Percentiles rank a stretch among this genome's conserved stretches.
These are phyloP conservation scores for Pseudomyrmex gracilis DNA, from an alignment of 1,140 invertebrate species.

Conservation along the genomic window DNA sequence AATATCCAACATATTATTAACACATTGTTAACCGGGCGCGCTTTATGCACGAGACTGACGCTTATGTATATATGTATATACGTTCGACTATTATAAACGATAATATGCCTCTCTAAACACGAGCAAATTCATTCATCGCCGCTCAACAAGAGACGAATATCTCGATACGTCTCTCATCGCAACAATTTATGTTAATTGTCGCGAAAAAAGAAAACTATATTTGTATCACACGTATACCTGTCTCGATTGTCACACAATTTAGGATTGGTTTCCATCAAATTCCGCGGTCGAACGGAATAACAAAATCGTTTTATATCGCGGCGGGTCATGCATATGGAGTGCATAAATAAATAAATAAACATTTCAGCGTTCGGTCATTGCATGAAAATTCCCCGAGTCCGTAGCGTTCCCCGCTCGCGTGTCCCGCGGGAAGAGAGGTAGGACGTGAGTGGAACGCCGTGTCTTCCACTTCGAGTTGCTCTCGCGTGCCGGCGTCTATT, in stretches of 20 bases:
- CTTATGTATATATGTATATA: no score
- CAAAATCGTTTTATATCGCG: slow-evolving; percentile 53
- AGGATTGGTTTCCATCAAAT: slow-evolving; percentile 54
- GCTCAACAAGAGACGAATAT: no score
- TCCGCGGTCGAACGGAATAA: slow-evolving; percentile 2
- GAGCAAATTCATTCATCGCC: no score
- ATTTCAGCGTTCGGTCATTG: slow-evolving; percentile 34
- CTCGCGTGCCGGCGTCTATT: slow-evolving; percentile 76
- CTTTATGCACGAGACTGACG: no score
- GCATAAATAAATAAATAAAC: slow-evolving; percentile 71
- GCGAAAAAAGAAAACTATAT: background rate
- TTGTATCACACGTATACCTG: no score
- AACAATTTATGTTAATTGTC: background rate
- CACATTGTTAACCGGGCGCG: no score
- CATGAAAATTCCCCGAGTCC: slow-evolving; percentile 50
- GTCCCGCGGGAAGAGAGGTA: slow-evolving; percentile 10
- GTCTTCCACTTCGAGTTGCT: slow-evolving; percentile 65
- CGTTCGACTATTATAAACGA: no score
- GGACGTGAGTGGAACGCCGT: slow-evolving; percentile 20
- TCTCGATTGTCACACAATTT: background rate
- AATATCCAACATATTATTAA: slow-evolving; percentile 22
- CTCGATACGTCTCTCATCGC: no score
- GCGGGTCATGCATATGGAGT: slow-evolving; percentile 48
- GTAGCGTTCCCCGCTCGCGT: slow-evolving; percentile 6
- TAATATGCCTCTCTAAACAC: no score